These are phyloP conservation scores for Pholis gunnellus DNA, from an alignment of 2,113 vertebrate species.

Conservation along the genomic window DNA sequence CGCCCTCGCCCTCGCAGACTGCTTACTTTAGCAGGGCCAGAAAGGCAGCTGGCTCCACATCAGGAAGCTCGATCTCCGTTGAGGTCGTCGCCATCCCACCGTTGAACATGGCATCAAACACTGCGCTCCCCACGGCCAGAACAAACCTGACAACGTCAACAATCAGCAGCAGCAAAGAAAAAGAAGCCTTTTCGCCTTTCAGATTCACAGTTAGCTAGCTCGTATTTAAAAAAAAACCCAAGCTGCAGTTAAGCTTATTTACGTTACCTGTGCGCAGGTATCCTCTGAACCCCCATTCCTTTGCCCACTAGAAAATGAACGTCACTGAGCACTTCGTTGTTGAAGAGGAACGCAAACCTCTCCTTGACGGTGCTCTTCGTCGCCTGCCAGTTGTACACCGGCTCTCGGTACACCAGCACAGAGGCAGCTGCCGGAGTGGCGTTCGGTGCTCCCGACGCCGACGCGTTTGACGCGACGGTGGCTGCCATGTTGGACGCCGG, in stretches of 20 bases:
- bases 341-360: slow-evolving; percentile 94
- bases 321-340: slow-evolving; percentile 97
- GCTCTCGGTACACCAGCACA: slow-evolving; percentile 88
- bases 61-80: slow-evolving; percentile 96
- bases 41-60: slow-evolving; percentile 96
- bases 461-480: slow-evolving; percentile 76
- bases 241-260: neutral
- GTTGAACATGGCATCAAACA: slow-evolving; percentile 98
- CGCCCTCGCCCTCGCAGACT: neutral
- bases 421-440: slow-evolving; percentile 82
- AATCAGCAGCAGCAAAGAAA: neutral
- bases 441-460: slow-evolving; percentile 56
- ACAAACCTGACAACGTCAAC: slow-evolving; percentile 88
- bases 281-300: slow-evolving; percentile 93
- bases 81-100: slow-evolving; percentile 98
- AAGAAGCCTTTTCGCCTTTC: neutral
- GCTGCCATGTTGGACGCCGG: slow-evolving; percentile 81
- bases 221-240: neutral
- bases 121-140: slow-evolving; percentile 94
- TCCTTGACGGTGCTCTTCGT: slow-evolving; percentile 96
- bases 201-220: neutral
- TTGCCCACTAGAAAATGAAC: slow-evolving; percentile 97
- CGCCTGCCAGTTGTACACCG: slow-evolving; percentile 96
- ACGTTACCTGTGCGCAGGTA: slow-evolving; percentile 93
- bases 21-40: slow-evolving; percentile 94